These are phyloP conservation scores for Mamestra brassicae DNA, from an alignment of 2,888 invertebrate species.

Conservation along the genomic window DNA sequence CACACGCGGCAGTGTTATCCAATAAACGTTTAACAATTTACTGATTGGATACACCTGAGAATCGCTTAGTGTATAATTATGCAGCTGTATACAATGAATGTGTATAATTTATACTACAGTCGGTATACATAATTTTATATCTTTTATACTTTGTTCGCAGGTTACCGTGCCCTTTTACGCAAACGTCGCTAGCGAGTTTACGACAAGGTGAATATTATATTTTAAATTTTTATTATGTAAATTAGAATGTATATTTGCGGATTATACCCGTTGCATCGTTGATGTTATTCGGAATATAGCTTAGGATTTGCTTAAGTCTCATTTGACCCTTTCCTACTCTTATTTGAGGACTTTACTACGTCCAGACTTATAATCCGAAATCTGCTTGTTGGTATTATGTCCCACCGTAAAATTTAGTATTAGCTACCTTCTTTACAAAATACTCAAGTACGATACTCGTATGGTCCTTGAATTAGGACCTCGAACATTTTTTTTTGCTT, in stretches of 20 bases:
- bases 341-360: conserved; percentile 14
- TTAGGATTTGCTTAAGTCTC: conserved; percentile 29
- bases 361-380: not conserved
- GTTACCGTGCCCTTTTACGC: conserved; percentile 95
- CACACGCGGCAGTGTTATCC: conserved; percentile 59
- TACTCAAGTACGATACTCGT: not conserved
- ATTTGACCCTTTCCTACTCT: conserved; percentile 8
- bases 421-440: not conserved
- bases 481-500: conserved; percentile 6
- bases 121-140: conserved; percentile 44
- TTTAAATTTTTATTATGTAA: conserved; percentile 46
- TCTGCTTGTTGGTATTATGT: conserved; percentile 2
- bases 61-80: conserved; percentile 62
- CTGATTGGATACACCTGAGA: conserved; percentile 74
- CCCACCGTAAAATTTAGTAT: not conserved
- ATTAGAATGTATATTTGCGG: conserved; percentile 50
- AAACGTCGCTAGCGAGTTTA: conserved; percentile 95
- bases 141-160: conserved; percentile 89
- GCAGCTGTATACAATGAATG: conserved; percentile 63
- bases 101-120: conserved; percentile 59
- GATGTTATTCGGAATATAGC: conserved; percentile 27
- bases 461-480: too few species aligned
- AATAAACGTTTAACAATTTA: conserved; percentile 68
- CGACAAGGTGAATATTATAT: conserved; percentile 92
- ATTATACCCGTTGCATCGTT: conserved; percentile 50